Conservation (phyloP, 2,113 vertebrate genomes). For the Pygathrix nemaeus region DNA sequence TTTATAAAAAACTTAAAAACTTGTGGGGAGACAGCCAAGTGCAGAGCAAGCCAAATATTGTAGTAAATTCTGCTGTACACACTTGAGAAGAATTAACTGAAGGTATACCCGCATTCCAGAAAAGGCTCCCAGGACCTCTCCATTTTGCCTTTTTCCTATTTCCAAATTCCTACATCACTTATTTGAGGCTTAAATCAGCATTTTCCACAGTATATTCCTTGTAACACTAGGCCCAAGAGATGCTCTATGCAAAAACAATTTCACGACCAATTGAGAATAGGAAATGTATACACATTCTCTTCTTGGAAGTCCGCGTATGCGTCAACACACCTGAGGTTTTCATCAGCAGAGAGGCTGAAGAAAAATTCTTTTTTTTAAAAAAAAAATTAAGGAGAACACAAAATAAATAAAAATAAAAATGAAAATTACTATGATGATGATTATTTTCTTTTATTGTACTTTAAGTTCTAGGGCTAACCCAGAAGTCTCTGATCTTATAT, state of each 20-base stretch:
- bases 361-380: neutral
- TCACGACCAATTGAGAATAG: constrained; percentile 58
- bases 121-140: neutral
- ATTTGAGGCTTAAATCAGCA: constrained; percentile 25
- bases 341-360: neutral
- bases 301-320: neutral
- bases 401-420: too few species aligned
- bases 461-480: neutral
- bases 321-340: neutral
- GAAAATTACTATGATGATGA: too few species aligned
- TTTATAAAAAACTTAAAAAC: neutral
- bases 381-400: too few species aligned
- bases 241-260: constrained; percentile 60
- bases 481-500: neutral
- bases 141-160: neutral
- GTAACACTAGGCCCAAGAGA: constrained; percentile 60
- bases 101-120: neutral
- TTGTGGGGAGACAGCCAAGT: neutral
- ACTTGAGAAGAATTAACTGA: neutral
- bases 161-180: constrained; percentile 36
- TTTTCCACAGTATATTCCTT: constrained; percentile 35
- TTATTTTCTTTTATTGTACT: too few species aligned
- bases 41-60: neutral
- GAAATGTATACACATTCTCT: constrained; percentile 37
- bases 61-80: neutral